Conservation (phyloP, 2,888 invertebrate genomes). For the Phaedon cochleariae region DNA sequence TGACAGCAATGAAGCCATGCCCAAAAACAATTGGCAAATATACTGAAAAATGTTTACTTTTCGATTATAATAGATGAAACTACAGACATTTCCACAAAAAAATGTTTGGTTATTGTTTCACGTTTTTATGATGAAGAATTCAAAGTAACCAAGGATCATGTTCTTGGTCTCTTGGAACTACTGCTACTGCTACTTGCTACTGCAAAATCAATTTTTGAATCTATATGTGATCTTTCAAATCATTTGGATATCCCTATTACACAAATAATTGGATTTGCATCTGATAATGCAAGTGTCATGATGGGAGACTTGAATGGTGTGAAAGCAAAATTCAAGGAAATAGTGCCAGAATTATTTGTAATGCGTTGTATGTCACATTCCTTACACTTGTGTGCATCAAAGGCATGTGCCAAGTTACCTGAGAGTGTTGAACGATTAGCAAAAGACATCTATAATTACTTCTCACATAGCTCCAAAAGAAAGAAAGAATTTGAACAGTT, state of each 20-base stretch:
- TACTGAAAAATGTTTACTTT: constrained; percentile 4
- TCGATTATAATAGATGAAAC: constrained; percentile 26
- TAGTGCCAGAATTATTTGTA: constrained; percentile 10
- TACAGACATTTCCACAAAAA: constrained; percentile 6
- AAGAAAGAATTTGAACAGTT: constrained; percentile 5
- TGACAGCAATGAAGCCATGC: no score
- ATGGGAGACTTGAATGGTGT: constrained; percentile 5
- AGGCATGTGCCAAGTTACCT: constrained; percentile 14
- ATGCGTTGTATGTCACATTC: constrained; percentile 15
- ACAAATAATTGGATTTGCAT: constrained; percentile 22
- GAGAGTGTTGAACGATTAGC: background rate
- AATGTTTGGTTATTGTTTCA: constrained; percentile 19
- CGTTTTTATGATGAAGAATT: constrained; percentile 21
- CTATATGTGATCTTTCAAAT: background rate
- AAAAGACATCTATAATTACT: constrained; percentile 6
- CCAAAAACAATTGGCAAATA: background rate
- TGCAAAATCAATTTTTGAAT: constrained; percentile 8
- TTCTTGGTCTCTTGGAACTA: constrained; percentile 13
- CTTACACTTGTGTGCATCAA: constrained; percentile 14
- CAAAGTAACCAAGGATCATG: background rate
- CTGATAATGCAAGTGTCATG: constrained; percentile 26
- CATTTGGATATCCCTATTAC: constrained; percentile 2
- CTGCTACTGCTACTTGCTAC: background rate
- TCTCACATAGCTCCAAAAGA: background rate
- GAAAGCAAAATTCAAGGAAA: constrained; percentile 2